Base-by-base conservation (phyloP, 2,888 invertebrate genomes). In the Melanargia galathea region DNA sequence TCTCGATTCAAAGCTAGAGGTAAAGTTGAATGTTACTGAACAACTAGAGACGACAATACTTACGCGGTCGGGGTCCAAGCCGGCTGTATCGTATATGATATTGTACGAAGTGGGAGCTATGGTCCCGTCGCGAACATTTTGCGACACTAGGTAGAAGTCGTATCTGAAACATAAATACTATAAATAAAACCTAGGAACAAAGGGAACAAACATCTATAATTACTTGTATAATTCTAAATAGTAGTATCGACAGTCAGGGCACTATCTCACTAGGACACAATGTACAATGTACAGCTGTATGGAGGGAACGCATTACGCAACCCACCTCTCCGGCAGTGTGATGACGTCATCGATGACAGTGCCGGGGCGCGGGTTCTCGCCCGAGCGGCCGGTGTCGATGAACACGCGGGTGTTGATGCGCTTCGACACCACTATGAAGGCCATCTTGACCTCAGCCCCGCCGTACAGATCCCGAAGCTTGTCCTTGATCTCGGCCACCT, bases 101-200 rank as follows among this genome's bases (percentile, higher is more conserved):
- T 97, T 98, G 89, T 97, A 99, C 0, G 95, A 94, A 0, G 98
- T 98, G 0, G 99, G 99, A 0, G 96, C 93, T 0, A 98, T 98
- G 0, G 98, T 97, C 0, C 98, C 98, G 70, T 98, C 97, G 0
- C 93, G 92, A 0, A 97, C 97, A 43, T 94, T 94, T 81, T 99
- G 98, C 0, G 97, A 95, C 0, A 98, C 95, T 45, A 99, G 82
- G 82, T 94, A 98, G 90, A 98, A 99, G 77, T 99, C 98, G 72
- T 96, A 98, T 64, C 95, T 95, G 84, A n/a, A 88, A 76, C 40
- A 35, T 56, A 81, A 69, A 48, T 30, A 81, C 68, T 71, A 68
- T 48, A 55, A n/a, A n/a, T n/a, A n/a, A n/a, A n/a, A n/a, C n/a
- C n/a, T n/a, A n/a, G n/a, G n/a, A n/a, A n/a, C n/a, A n/a, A n/a